These are phyloP conservation scores for Andrena praecox DNA, from an alignment of 2,888 invertebrate species.

Conservation along the genomic window DNA sequence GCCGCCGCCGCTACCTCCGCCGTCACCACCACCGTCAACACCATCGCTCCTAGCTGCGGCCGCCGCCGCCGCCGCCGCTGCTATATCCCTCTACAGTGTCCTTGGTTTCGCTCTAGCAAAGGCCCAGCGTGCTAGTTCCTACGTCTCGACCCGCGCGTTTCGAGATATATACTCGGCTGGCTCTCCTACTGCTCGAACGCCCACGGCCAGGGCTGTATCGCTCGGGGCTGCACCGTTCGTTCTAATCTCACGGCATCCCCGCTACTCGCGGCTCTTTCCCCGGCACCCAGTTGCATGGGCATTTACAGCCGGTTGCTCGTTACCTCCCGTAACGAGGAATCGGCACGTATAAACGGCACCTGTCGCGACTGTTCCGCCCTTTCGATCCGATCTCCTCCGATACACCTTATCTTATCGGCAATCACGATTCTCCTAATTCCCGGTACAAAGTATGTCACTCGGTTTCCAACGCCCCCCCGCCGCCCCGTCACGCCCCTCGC, in stretches of 20 bases:
- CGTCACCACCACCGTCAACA: constrained; percentile 15
- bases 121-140: constrained; percentile 71
- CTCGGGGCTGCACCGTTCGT: constrained; percentile 65
- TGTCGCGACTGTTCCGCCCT: constrained; percentile 24
- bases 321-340: constrained; percentile 30
- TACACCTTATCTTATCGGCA: constrained; percentile 46
- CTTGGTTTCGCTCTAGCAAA: constrained; percentile 76
- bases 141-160: constrained; percentile 60
- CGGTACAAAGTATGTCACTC: no score
- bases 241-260: constrained; percentile 49
- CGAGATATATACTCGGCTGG: constrained; percentile 68
- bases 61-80: constrained; percentile 29
- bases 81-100: constrained; percentile 65
- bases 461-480: not conserved
- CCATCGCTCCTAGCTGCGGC: constrained; percentile 15
- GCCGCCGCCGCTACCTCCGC: constrained; percentile 33
- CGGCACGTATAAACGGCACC: constrained; percentile 1
- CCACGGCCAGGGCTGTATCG: constrained; percentile 75
- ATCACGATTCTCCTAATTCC: constrained; percentile 38
- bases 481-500: no score
- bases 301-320: constrained; percentile 35
- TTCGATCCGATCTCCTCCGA: not conserved
- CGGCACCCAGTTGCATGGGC: not conserved
- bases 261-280: not conserved
- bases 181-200: constrained; percentile 64